Percentiles rank a stretch among this genome's conserved stretches.
phyloP scores from a whole-genome alignment of 2,113 vertebrate genomes.

The Neolamprologus cancellatus region DNA sequence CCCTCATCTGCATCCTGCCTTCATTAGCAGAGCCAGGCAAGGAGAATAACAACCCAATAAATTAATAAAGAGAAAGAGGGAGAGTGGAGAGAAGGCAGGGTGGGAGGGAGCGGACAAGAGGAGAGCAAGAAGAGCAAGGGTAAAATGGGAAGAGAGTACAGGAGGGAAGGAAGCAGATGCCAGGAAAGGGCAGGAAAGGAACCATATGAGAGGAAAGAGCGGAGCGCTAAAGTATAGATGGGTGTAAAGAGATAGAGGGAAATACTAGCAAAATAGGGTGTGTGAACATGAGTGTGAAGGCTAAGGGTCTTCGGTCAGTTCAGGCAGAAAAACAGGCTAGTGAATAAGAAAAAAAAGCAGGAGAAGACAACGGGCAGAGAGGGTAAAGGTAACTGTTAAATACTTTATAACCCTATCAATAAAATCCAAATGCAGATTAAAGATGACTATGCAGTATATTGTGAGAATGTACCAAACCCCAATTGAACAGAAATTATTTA shows the following conservation, averaged over 20 bases:
- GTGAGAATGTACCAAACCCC: background rate
- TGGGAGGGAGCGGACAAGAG: conserved; percentile 11
- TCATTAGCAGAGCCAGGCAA: conserved; percentile 73
- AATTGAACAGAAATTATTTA: background rate
- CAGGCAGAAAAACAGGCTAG: background rate
- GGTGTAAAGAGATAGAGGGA: conserved; percentile 6
- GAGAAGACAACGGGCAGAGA: background rate
- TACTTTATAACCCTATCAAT: background rate
- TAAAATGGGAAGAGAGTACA: conserved; percentile 9
- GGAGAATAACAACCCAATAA: conserved; percentile 76
- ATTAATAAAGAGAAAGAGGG: conserved; percentile 72
- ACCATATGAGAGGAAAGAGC: conserved; percentile 19
- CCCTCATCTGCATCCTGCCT: conserved; percentile 78
- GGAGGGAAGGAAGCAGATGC: background rate
- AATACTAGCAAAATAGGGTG: background rate
- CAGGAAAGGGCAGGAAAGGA: conserved; percentile 28
- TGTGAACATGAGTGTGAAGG: background rate
- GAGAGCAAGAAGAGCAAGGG: conserved; percentile 37
- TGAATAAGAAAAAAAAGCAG: background rate
- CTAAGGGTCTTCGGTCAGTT: background rate
- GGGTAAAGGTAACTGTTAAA: background rate
- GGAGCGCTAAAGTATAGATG: conserved; percentile 23
- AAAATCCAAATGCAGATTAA: conserved; percentile 3
- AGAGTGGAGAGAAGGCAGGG: conserved; percentile 21
- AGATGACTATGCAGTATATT: background rate